Percentiles rank a stretch among this genome's conserved stretches.
Evolutionary conservation across 2,113 vertebrate species (phyloP).

Genomic region (Butorides virescens): DNA sequence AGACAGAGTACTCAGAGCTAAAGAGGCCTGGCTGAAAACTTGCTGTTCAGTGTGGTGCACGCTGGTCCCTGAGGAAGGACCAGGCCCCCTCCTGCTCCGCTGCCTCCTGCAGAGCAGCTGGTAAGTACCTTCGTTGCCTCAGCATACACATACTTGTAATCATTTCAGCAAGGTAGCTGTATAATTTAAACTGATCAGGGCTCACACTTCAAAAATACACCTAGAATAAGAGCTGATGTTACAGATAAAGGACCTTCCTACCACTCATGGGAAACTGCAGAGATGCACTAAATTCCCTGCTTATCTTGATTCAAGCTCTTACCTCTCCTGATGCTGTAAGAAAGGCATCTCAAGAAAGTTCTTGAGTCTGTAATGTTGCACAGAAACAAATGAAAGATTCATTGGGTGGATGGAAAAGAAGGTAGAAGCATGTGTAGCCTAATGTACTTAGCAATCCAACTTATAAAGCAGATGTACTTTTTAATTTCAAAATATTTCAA

Average conservation of each 20-base stretch:
- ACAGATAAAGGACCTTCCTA: not conserved
- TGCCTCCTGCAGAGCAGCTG: not conserved
- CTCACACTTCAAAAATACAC: not conserved
- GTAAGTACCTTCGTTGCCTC: not conserved
- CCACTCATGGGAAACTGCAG: not conserved
- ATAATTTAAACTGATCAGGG: not conserved
- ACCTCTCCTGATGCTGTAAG: not conserved
- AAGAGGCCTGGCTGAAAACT: not conserved
- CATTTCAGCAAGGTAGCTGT: not conserved
- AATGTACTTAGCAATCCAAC: not conserved
- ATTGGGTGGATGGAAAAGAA: not conserved
- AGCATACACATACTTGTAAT: not conserved
- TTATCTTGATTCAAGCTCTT: not conserved
- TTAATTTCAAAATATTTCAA: not conserved
- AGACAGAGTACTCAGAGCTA: not conserved
- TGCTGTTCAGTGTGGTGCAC: not conserved
- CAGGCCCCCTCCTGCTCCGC: not conserved
- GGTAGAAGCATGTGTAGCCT: not conserved
- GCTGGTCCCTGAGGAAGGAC: not conserved
- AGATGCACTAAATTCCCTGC: not conserved
- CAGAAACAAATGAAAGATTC: not conserved
- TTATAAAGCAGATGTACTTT: not conserved
- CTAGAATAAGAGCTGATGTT: not conserved
- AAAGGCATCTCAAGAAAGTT: not conserved
- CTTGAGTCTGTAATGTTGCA: not conserved